Conservation (phyloP, 2,113 vertebrate genomes). For the Oceanodroma tethys region DNA sequence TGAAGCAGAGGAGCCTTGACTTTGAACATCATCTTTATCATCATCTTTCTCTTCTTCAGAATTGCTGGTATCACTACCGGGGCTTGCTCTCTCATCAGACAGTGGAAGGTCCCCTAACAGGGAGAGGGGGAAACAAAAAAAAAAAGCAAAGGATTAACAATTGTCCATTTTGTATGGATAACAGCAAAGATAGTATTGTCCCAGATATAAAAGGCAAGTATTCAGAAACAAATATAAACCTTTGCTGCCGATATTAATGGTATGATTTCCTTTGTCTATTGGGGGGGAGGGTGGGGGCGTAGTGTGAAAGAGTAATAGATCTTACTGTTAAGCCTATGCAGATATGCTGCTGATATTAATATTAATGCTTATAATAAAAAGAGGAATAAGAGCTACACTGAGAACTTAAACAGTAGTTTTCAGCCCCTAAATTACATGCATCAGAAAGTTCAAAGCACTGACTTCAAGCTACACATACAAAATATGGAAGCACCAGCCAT, state of each 20-base stretch:
- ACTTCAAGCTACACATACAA: background rate
- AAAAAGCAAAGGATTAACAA: background rate
- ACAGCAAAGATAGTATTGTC: background rate
- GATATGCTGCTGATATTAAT: background rate
- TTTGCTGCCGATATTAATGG: background rate
- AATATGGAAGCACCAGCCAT: background rate
- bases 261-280: accelerated
- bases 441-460: background rate
- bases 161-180: constrained; percentile 4
- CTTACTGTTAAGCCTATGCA: background rate
- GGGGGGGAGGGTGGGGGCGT: too few relatives aligned
- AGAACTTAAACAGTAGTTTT: background rate
- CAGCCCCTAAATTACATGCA: background rate
- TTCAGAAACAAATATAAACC: background rate
- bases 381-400: background rate
- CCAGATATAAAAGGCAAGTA: background rate
- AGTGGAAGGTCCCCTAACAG: constrained; percentile 42
- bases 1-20: constrained; percentile 87
- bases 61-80: background rate
- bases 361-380: background rate
- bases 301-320: background rate
- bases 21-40: constrained; percentile 83
- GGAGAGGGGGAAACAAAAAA: too few relatives aligned
- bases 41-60: constrained; percentile 71
- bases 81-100: background rate